phyloP scores from a whole-genome alignment of 2,888 invertebrate genomes.

The Dicyrtoma fusca region DNA sequence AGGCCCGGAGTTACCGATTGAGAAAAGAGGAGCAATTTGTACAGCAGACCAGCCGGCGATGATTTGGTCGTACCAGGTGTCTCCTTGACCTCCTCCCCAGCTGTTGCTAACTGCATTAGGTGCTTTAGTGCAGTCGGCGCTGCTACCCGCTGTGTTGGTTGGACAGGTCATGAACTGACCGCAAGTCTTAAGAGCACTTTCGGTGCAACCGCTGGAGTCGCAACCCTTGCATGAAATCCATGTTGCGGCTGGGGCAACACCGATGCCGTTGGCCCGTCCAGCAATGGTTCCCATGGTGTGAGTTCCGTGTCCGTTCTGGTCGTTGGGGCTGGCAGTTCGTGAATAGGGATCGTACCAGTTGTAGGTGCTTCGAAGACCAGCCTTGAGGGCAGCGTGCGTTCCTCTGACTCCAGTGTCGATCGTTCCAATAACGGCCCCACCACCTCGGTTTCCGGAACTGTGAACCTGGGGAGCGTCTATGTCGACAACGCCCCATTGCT shows the following conservation, averaged over 20 bases:
- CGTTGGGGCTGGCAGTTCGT: constrained; percentile 3
- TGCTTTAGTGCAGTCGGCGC: constrained; percentile 26
- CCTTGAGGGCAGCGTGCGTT: constrained; percentile 25
- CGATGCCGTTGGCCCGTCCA: constrained; percentile 23
- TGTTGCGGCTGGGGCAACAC: constrained; percentile 29
- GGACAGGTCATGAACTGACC: constrained; percentile 34
- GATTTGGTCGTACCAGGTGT: constrained; percentile 19
- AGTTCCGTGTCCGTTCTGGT: constrained; percentile 32
- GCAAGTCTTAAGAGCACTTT: constrained; percentile 9
- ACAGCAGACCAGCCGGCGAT: constrained; percentile 27
- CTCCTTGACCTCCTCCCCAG: constrained; percentile 38
- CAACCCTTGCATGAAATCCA: constrained; percentile 38
- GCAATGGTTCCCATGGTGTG: constrained; percentile 29
- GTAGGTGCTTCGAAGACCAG: neutral
- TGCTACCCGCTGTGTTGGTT: constrained; percentile 20
- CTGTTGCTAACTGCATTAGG: constrained; percentile 35
- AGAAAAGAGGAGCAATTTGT: constrained; percentile 26
- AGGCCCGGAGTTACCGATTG: constrained; percentile 35
- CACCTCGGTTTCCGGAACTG: neutral
- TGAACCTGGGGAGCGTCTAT: neutral
- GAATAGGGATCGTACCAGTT: constrained; percentile 36
- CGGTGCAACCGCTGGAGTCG: constrained; percentile 11
- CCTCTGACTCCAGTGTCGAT: constrained; percentile 33
- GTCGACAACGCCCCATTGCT: constrained; percentile 19
- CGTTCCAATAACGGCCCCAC: constrained; percentile 2